Percentiles rank a stretch among this genome's conserved stretches.
Evolutionary conservation across 2,797 vertebrate species (phyloP).

Genomic region (Mormyrops attenuatus): DNA sequence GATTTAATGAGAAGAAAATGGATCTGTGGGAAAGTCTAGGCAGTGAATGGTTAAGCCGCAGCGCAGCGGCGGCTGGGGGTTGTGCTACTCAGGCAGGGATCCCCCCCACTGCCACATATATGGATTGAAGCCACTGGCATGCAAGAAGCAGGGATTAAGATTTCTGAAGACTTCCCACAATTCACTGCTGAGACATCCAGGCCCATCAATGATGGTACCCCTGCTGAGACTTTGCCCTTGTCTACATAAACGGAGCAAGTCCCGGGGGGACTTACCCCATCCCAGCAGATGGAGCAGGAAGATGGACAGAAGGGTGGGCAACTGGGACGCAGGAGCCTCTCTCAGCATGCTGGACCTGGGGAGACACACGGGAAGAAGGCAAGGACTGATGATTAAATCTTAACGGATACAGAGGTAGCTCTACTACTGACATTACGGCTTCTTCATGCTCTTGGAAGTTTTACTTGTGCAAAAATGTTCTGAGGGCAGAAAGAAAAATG

Average conservation of each 20-base stretch:
- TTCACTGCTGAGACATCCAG: neutral
- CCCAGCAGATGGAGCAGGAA: slow-evolving; percentile 20
- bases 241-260: neutral
- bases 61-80: neutral
- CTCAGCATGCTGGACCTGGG: slow-evolving; percentile 32
- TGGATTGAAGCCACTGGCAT: neutral
- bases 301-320: slow-evolving; percentile 21
- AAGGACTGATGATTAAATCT: neutral
- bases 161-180: neutral
- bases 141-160: neutral
- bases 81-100: neutral
- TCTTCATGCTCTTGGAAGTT: neutral
- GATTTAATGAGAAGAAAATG: neutral
- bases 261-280: slow-evolving; percentile 30
- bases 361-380: neutral
- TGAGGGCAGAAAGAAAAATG: neutral
- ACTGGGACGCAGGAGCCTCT: neutral
- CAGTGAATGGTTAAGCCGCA: neutral
- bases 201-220: neutral
- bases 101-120: neutral
- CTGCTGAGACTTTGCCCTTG: neutral
- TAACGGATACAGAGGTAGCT: neutral
- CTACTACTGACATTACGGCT: neutral
- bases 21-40: neutral
- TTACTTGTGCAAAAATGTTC: neutral